phyloP scores from a whole-genome alignment of 2,888 invertebrate genomes.

The Erebia epiphron region DNA sequence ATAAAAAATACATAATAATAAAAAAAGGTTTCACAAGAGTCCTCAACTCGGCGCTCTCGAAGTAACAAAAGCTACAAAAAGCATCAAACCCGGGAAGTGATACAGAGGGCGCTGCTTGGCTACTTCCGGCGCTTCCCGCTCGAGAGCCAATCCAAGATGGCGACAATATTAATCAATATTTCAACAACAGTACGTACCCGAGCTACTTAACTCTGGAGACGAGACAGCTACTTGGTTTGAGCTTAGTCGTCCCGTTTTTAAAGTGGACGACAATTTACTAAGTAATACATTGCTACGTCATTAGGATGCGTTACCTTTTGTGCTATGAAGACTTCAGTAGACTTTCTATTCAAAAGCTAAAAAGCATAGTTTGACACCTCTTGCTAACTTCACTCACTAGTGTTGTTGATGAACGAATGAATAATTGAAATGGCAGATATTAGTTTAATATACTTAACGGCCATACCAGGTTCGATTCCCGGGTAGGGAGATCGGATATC shows the following conservation, averaged over 20 bases:
- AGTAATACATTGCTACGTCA: neutral
- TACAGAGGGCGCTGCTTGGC: conserved; percentile 58
- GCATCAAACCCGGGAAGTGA: conserved; percentile 68
- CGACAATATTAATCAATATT: conserved; percentile 84
- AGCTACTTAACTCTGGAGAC: conserved; percentile 61
- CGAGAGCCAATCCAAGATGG: conserved; percentile 74
- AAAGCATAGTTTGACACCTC: too few relatives aligned
- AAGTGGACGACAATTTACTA: neutral
- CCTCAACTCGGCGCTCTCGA: conserved; percentile 43
- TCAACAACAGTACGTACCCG: conserved; percentile 77
- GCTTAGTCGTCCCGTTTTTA: conserved; percentile 39
- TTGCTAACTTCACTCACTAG: too few relatives aligned
- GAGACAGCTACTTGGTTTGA: conserved; percentile 60
- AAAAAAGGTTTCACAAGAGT: conserved; percentile 41
- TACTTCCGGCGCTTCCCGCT: conserved; percentile 60
- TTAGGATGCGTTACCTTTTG: too few relatives aligned
- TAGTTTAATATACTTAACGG: too few relatives aligned
- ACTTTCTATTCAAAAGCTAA: too few relatives aligned
- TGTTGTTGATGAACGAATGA: neutral
- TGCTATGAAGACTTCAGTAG: too few relatives aligned
- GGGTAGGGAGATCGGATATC: too few relatives aligned
- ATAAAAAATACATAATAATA: conserved; percentile 38
- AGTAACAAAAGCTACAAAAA: conserved; percentile 67
- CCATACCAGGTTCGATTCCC: too few relatives aligned
- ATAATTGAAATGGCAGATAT: too few relatives aligned